Evolutionary conservation across 2,797 vertebrate species (phyloP).

Genomic region (Discoglossus pictus): DNA sequence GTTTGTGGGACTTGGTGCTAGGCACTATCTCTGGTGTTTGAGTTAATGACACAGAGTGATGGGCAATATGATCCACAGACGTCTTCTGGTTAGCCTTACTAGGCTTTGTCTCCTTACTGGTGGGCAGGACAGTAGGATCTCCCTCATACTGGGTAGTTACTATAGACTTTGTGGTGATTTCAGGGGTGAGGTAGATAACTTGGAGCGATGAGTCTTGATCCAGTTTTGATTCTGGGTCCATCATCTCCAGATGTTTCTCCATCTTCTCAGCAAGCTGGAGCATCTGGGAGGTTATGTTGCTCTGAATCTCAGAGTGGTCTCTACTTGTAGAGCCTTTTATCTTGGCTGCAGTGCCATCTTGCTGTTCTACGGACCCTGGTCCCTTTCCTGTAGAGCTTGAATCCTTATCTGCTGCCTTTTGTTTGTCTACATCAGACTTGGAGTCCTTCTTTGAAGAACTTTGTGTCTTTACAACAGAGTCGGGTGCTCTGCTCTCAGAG

Average conservation of each 20-base stretch:
- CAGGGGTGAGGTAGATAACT: background rate
- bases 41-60: too few relatives aligned
- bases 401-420: background rate
- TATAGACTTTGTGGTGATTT: background rate
- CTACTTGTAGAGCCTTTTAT: background rate
- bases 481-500: background rate
- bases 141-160: background rate
- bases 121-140: background rate
- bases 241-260: slow-evolving; percentile 43
- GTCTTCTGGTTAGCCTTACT: background rate
- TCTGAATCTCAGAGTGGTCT: background rate
- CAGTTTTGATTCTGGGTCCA: background rate
- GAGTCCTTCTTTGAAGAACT: background rate
- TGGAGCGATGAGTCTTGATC: background rate
- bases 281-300: slow-evolving; percentile 24
- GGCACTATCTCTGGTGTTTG: background rate
- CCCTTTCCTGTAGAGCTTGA: background rate
- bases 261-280: slow-evolving; percentile 18
- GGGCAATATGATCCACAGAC: background rate
- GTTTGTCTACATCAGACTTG: background rate
- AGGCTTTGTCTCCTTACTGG: background rate
- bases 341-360: background rate
- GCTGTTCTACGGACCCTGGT: too few relatives aligned
- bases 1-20: slow-evolving; percentile 2
- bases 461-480: background rate